Conservation (phyloP, 2,797 vertebrate genomes). For the Toxotes lorentzi region DNA sequence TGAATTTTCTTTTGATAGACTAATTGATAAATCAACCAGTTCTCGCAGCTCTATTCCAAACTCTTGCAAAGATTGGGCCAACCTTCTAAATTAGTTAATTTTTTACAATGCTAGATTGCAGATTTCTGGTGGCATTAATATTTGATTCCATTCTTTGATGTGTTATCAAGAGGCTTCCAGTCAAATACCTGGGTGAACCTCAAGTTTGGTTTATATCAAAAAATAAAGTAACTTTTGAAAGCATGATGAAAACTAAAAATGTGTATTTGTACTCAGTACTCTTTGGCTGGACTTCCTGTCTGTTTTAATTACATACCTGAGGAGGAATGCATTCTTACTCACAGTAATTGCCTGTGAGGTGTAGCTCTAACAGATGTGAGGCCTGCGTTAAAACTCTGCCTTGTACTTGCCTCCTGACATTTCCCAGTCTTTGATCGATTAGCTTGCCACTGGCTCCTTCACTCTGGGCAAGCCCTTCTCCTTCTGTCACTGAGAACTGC, state of each 20-base stretch:
- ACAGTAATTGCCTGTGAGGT: slow-evolving; percentile 52
- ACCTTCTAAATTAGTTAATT: neutral
- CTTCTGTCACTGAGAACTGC: slow-evolving; percentile 66
- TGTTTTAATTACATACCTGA: slow-evolving; percentile 38
- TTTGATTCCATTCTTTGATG: neutral
- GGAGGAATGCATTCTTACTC: slow-evolving; percentile 44
- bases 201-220: neutral
- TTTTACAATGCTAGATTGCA: neutral
- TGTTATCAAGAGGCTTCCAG: neutral
- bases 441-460: slow-evolving; percentile 76
- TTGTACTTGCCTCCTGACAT: slow-evolving; percentile 75
- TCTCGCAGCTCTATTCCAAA: neutral
- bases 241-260: slow-evolving; percentile 15
- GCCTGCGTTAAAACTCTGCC: slow-evolving; percentile 69
- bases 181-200: slow-evolving; percentile 3
- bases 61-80: no score
- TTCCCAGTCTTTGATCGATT: slow-evolving; percentile 81
- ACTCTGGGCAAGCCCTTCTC: slow-evolving; percentile 71
- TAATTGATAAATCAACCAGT: neutral
- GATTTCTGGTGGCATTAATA: neutral
- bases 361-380: slow-evolving; percentile 54
- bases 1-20: neutral
- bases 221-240: slow-evolving; percentile 8
- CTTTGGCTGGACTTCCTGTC: slow-evolving; percentile 36
- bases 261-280: slow-evolving; percentile 47